A percentile compares a stretch with the other conserved stretches of the same genome.
These are phyloP conservation scores for Xerus inauris DNA, from an alignment of 2,113 vertebrate genomes.

Conservation along the genomic window DNA sequence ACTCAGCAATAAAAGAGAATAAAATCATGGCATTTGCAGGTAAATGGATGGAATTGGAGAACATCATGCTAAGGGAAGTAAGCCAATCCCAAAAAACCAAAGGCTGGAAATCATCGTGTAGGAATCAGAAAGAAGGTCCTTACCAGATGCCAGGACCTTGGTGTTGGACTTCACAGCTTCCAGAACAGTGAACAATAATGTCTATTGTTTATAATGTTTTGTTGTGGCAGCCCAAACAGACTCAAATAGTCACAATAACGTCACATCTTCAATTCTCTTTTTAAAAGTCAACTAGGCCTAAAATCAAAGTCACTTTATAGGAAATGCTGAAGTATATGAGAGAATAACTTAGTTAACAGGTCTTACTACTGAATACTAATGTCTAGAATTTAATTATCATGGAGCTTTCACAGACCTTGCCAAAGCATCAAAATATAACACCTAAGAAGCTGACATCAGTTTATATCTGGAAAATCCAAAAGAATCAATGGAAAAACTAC, in stretches of 20 bases:
- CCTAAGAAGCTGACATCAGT: neutral
- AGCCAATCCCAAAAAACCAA: no score
- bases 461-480: constrained; percentile 7
- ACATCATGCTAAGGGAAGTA: no score
- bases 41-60: no score
- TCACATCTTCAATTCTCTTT: neutral
- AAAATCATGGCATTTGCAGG: no score
- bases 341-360: neutral
- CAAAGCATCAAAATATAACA: constrained; percentile 38
- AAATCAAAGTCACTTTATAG: constrained; percentile 6
- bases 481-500: neutral
- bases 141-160: no score
- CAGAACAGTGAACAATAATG: no score
- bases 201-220: no score
- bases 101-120: no score
- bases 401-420: neutral
- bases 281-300: neutral
- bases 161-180: no score
- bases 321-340: neutral
- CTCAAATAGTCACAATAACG: neutral
- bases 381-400: neutral
- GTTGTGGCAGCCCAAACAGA: no score
- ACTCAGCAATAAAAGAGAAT: no score
- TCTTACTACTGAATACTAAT: neutral
- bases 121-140: no score